Evolutionary conservation across 1,140 invertebrate species (phyloP).

Genomic region (Aphelenchoides avenae): DNA sequence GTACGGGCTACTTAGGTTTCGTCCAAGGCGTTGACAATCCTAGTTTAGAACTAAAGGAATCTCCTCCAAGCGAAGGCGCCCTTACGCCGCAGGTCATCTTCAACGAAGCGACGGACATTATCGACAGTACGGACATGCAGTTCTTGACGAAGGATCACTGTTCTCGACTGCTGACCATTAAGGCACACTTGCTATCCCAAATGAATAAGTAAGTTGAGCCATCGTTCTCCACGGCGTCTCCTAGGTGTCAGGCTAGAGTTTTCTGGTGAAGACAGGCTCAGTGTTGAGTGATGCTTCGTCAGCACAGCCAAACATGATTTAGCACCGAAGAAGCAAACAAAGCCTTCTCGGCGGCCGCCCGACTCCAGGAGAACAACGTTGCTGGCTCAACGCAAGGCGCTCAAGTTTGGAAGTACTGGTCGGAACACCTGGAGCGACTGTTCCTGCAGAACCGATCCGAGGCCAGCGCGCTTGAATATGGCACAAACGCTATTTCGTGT

Average conservation of each 20-base stretch:
- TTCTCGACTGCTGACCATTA: conserved; percentile 23
- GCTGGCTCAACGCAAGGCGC: conserved; percentile 2
- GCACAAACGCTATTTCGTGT: conserved; percentile 22
- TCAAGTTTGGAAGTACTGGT: conserved; percentile 32
- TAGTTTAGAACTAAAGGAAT: no score
- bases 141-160: conserved; percentile 26
- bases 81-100: conserved; percentile 12
- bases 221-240: no score
- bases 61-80: background rate
- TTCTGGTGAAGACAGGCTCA: no score
- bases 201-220: conserved; percentile 22
- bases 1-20: no score
- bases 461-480: conserved; percentile 12
- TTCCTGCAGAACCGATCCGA: conserved; percentile 30
- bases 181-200: conserved; percentile 22
- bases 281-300: no score
- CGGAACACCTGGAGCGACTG: conserved; percentile 9
- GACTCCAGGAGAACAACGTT: conserved; percentile 22
- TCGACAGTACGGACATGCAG: conserved; percentile 23
- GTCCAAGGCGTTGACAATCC: background rate
- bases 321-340: conserved; percentile 21
- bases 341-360: conserved; percentile 27
- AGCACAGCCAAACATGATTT: no score
- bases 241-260: no score
- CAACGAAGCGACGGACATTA: conserved; percentile 22